Percentiles rank a stretch among this genome's conserved stretches.
Conservation (phyloP, 2,113 vertebrate genomes). For the Campylomormyrus numenius region DNA sequence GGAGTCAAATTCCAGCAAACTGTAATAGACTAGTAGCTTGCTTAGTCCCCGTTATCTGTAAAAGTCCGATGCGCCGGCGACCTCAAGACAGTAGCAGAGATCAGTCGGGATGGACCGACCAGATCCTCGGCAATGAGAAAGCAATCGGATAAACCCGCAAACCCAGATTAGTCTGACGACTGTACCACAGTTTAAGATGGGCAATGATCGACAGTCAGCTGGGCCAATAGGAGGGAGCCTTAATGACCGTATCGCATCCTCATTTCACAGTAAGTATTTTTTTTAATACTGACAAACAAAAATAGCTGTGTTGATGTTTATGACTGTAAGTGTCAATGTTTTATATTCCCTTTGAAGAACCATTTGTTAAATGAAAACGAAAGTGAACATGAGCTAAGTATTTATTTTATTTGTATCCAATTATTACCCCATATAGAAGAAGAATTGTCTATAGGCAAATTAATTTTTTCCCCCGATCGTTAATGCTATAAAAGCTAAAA, state of each 20-base stretch:
- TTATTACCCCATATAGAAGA: not conserved
- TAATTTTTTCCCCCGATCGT: not conserved
- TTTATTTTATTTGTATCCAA: not conserved
- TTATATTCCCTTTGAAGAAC: not conserved
- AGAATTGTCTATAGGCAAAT: not conserved
- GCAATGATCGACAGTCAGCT: conserved; percentile 22
- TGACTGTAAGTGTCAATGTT: not conserved
- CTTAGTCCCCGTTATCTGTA: conserved; percentile 39
- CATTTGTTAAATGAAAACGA: not conserved
- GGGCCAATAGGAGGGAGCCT: conserved; percentile 25
- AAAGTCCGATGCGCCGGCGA: conserved; percentile 28
- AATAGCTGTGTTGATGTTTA: not conserved
- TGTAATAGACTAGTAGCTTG: conserved; percentile 15
- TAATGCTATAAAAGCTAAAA: not conserved
- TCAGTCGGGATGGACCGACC: conserved; percentile 36
- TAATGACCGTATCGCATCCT: conserved; percentile 8
- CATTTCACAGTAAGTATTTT: not conserved
- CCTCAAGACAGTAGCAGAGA: conserved; percentile 33
- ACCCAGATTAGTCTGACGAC: conserved; percentile 27
- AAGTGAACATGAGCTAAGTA: not conserved
- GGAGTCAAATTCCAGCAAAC: conserved; percentile 13
- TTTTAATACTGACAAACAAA: conserved; percentile 22
- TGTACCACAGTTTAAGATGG: conserved; percentile 23
- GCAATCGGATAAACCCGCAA: conserved; percentile 33
- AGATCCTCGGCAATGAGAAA: conserved; percentile 40